Evolutionary conservation across 2,113 vertebrate species (phyloP).

Genomic region (Notiomystis cincta): DNA sequence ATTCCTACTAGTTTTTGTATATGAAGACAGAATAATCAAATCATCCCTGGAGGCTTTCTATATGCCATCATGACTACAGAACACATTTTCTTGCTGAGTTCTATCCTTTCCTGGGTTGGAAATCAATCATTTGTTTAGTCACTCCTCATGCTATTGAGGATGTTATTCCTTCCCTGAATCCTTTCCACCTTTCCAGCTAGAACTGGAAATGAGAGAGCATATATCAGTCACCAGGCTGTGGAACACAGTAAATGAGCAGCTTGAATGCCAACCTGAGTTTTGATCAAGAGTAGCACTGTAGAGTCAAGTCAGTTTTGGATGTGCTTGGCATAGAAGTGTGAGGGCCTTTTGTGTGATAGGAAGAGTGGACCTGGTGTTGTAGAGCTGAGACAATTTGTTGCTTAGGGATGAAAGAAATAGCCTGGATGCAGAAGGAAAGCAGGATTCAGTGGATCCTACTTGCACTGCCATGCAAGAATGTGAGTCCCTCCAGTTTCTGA

Average conservation of each 20-base stretch:
- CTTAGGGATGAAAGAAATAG: neutral
- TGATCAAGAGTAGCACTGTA: neutral
- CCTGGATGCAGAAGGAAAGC: neutral
- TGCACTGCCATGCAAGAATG: accelerated
- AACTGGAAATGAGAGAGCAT: neutral
- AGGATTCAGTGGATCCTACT: neutral
- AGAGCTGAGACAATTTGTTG: neutral
- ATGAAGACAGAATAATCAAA: neutral
- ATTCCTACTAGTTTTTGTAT: neutral
- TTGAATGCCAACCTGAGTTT: neutral
- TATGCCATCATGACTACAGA: neutral
- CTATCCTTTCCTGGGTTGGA: neutral
- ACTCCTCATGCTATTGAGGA: neutral
- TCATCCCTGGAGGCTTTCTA: neutral
- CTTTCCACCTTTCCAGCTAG: neutral
- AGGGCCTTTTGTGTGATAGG: neutral
- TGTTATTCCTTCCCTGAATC: neutral
- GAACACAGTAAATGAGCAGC: neutral
- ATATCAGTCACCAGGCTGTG: neutral
- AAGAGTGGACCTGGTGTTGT: neutral
- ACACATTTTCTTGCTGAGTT: neutral
- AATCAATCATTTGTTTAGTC: neutral
- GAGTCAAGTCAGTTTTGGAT: neutral
- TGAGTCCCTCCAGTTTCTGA: neutral
- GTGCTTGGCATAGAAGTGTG: neutral